These are phyloP conservation scores for Sycophaga agraensis DNA, from an alignment of 1,140 invertebrate species.

Conservation along the genomic window DNA sequence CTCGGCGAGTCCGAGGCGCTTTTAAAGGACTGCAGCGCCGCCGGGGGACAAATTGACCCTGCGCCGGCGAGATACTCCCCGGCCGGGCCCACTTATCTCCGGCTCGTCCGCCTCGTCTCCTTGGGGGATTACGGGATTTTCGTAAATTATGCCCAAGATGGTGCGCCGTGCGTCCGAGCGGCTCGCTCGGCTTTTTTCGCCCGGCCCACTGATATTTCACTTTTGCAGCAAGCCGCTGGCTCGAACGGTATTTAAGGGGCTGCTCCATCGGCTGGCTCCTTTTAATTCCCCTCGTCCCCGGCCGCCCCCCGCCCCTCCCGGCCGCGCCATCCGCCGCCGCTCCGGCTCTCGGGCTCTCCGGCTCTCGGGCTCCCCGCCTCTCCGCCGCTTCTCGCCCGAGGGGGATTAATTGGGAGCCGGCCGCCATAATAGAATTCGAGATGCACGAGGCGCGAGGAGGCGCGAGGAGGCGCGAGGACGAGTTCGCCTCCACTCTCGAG, in stretches of 20 bases:
- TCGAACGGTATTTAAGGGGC: too few relatives aligned
- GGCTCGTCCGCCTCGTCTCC: background rate
- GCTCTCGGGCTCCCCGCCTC: background rate
- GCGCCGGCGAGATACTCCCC: too few relatives aligned
- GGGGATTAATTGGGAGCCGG: too few relatives aligned
- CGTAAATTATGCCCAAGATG: constrained; percentile 15
- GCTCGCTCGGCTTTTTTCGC: background rate
- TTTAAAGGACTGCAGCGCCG: background rate
- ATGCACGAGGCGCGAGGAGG: too few relatives aligned
- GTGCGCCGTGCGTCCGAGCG: background rate
- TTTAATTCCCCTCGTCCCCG: too few relatives aligned
- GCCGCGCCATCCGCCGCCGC: background rate
- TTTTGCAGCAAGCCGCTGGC: background rate
- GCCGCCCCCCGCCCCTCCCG: background rate
- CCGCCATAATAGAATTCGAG: too few relatives aligned
- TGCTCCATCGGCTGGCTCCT: too few relatives aligned
- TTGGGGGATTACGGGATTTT: constrained; percentile 22
- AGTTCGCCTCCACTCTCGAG: too few relatives aligned
- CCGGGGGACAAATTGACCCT: constrained; percentile 12
- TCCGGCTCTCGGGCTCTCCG: background rate
- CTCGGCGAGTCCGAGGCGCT: background rate
- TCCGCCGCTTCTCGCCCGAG: too few relatives aligned
- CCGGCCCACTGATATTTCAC: background rate
- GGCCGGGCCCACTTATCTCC: background rate
- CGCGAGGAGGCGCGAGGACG: too few relatives aligned